These are phyloP conservation scores for Penaeus chinensis DNA, from an alignment of 1,140 invertebrate species.

Conservation along the genomic window DNA sequence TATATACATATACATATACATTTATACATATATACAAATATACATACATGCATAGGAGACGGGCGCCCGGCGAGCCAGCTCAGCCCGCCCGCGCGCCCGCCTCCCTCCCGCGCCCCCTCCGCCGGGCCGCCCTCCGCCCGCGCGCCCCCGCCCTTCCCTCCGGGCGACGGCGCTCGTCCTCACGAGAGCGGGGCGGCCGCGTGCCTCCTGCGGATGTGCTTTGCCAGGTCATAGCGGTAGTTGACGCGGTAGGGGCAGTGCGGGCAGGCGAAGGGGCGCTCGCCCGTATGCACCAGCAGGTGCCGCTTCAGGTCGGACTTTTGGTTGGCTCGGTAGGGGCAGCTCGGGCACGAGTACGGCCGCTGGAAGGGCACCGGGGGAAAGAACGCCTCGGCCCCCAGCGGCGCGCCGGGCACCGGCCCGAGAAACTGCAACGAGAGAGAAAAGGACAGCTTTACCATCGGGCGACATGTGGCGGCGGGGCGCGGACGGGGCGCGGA, in stretches of 20 bases:
- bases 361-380: slow-evolving; percentile 19
- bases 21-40: too few species aligned
- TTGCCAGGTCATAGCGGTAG: slow-evolving; percentile 39
- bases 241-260: slow-evolving; percentile 46
- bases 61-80: too few species aligned
- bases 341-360: slow-evolving; percentile 41
- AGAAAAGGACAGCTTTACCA: slow-evolving; percentile 26
- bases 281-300: slow-evolving; percentile 38
- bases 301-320: slow-evolving; percentile 48
- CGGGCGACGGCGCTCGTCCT: too few species aligned
- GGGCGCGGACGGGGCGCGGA: too few species aligned
- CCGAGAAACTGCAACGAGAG: slow-evolving; percentile 41
- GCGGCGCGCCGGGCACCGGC: background rate
- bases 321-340: slow-evolving; percentile 50
- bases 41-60: too few species aligned
- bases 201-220: slow-evolving; percentile 36
- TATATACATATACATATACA: too few species aligned
- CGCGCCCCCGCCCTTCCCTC: too few species aligned
- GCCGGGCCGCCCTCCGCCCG: too few species aligned
- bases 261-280: slow-evolving; percentile 40
- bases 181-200: background rate
- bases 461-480: too few species aligned
- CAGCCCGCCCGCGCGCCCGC: too few species aligned
- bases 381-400: background rate
- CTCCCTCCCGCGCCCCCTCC: too few species aligned